Base-by-base conservation (phyloP, 1,140 invertebrate genomes). In the Sweltsa coloradensis region DNA sequence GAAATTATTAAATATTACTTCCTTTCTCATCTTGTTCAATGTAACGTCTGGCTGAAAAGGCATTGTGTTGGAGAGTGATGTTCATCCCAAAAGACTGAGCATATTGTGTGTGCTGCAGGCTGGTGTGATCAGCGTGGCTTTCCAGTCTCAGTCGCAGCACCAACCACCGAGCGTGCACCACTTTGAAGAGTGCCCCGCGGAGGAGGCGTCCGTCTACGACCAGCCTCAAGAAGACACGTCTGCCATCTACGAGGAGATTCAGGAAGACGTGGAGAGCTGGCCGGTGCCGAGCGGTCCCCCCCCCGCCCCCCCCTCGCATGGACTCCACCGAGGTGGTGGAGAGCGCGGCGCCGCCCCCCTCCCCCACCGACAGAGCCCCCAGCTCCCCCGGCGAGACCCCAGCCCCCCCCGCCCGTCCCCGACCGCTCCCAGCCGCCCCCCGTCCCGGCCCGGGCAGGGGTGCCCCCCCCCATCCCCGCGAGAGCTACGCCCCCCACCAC, bases 391-490 rank as follows among this genome's bases (percentile, higher is more conserved):
- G 67, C 61, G 7, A 67, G 61, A 53, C 66, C 23, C 68, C 66
- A 50, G 11, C 52, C 57, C 37, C 53, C 57, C 21, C 34, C 41
- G 40, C n/a, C n/a, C n/a, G 47, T 52, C 13, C 54, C 52, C n/a
- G 49, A 52, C 26, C 51, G 31, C 37, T 45, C 22, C 51, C 72
- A 71, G 47, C 78, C 75, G 51, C 75, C 75, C 34, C 75, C 75
- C 29, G 71, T 79, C 53, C 78, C 76, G 50, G 76, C 75, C 49
- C 70, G 73, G 56, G 75, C 70, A 37, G 71, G 70, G 31, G 75
- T 71, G 47, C 76, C 78, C 22, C 83, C 79, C 43, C 83, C 81
- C 1, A 69, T 84, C 57, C 82, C 81, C n/a, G 75, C 79, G 26
- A 68, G 83, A 51, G 24, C 31, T 39, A 29, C 23, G 13, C 45